phyloP scores from a whole-genome alignment of 2,113 vertebrate genomes.

The Nanorana parkeri region DNA sequence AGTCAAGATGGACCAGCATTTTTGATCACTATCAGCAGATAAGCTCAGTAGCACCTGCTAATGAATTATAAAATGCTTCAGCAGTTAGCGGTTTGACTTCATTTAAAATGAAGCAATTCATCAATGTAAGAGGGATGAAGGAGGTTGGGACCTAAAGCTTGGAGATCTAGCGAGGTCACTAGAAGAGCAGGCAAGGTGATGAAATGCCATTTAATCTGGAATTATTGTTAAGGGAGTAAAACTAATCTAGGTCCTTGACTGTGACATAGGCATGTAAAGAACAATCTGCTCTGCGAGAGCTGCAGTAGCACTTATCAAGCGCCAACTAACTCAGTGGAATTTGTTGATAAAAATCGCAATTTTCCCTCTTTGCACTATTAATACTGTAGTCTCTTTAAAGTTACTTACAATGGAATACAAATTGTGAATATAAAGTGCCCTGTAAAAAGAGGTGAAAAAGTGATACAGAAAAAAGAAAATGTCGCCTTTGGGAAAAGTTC shows the following conservation, averaged over 20 bases:
- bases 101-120: conserved; percentile 42
- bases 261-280: background rate
- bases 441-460: too few species aligned
- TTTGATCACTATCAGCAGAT: conserved; percentile 43
- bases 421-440: too few species aligned
- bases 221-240: conserved; percentile 37
- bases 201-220: conserved; percentile 50
- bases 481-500: too few species aligned
- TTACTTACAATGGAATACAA: too few species aligned
- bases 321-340: too few species aligned
- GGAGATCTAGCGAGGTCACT: conserved; percentile 43
- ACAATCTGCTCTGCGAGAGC: background rate
- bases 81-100: conserved; percentile 34
- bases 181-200: conserved; percentile 25
- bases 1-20: conserved; percentile 21
- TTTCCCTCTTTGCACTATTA: too few species aligned
- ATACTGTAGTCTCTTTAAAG: too few species aligned
- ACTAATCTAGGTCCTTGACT: conserved; percentile 19
- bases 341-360: too few species aligned
- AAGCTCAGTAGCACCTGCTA: conserved; percentile 35
- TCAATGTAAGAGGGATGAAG: conserved; percentile 50
- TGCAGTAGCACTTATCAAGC: conserved; percentile 2
- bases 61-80: conserved; percentile 41
- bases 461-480: too few species aligned
- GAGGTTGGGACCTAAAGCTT: conserved; percentile 36